Conservation (phyloP, 2,888 invertebrate species). For the Eustalomyia histrio region DNA sequence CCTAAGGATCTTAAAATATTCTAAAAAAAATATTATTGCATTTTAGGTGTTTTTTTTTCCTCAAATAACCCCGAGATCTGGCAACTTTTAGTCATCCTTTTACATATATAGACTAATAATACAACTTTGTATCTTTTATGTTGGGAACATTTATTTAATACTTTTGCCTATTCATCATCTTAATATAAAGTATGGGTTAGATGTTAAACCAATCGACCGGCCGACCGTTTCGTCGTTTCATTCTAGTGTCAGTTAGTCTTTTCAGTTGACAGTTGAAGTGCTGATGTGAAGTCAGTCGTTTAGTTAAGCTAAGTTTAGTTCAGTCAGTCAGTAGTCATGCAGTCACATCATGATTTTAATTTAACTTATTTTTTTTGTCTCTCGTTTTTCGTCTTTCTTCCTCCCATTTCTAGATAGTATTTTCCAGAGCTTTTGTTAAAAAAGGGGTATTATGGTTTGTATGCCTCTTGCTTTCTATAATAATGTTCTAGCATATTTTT, state of each 20-base stretch:
- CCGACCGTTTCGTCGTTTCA: constrained; percentile 9
- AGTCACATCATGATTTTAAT: constrained; percentile 48
- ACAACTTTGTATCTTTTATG: constrained; percentile 24
- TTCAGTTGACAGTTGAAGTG: constrained; percentile 10
- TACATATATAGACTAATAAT: neutral
- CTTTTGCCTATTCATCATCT: constrained; percentile 44
- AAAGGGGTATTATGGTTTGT: constrained; percentile 37
- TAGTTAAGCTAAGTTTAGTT: constrained; percentile 43
- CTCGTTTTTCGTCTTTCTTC: constrained; percentile 10
- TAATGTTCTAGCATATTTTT: constrained; percentile 42
- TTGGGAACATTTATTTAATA: constrained; percentile 48
- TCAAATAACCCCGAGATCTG: neutral
- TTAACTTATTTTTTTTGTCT: constrained; percentile 27
- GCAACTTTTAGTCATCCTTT: neutral
- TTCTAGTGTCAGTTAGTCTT: constrained; percentile 21
- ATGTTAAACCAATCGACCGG: constrained; percentile 42
- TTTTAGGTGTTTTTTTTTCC: too few relatives aligned
- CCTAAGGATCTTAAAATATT: too few relatives aligned
- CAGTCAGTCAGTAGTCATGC: constrained; percentile 62
- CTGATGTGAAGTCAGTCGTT: constrained; percentile 23
- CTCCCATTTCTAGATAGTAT: constrained; percentile 2
- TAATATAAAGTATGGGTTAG: constrained; percentile 25
- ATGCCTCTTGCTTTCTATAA: constrained; percentile 32
- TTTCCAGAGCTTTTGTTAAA: neutral
- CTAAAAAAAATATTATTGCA: too few relatives aligned